These are phyloP conservation scores for Nomada fucata DNA, from an alignment of 2,888 invertebrate species.

Conservation along the genomic window DNA sequence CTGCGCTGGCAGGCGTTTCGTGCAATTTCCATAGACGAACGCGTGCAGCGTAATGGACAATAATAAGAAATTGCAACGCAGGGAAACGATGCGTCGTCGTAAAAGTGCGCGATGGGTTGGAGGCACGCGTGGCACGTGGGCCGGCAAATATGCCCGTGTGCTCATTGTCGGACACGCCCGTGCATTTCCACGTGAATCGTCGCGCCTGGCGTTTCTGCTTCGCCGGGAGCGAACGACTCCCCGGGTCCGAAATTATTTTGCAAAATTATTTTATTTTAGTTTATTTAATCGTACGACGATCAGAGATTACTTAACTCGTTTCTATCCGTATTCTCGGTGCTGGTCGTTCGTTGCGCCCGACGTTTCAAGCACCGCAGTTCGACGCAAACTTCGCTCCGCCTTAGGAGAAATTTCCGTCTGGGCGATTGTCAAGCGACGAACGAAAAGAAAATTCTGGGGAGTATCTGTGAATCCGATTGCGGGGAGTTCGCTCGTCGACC, in stretches of 20 bases:
- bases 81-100: slow-evolving; percentile 40
- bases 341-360: no score
- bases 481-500: no score
- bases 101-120: slow-evolving; percentile 48
- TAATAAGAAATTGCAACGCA: slow-evolving; percentile 43
- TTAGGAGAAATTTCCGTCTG: no score
- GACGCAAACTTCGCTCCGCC: no score
- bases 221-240: neutral
- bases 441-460: no score
- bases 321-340: no score
- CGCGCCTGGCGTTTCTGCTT: slow-evolving; percentile 31
- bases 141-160: slow-evolving; percentile 53
- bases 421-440: no score
- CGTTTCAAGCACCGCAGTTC: no score
- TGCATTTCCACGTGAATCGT: slow-evolving; percentile 54
- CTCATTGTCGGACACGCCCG: slow-evolving; percentile 61
- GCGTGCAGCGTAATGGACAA: slow-evolving; percentile 54
- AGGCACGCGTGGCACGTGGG: slow-evolving; percentile 56
- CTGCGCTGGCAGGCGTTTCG: no score
- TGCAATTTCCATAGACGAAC: slow-evolving; percentile 13
- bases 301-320: neutral
- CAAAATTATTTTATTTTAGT: no score
- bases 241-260: neutral
- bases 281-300: neutral
- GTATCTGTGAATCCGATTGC: no score